Base-by-base conservation (phyloP, 1,140 invertebrate species). In the Drosophila busckii region DNA sequence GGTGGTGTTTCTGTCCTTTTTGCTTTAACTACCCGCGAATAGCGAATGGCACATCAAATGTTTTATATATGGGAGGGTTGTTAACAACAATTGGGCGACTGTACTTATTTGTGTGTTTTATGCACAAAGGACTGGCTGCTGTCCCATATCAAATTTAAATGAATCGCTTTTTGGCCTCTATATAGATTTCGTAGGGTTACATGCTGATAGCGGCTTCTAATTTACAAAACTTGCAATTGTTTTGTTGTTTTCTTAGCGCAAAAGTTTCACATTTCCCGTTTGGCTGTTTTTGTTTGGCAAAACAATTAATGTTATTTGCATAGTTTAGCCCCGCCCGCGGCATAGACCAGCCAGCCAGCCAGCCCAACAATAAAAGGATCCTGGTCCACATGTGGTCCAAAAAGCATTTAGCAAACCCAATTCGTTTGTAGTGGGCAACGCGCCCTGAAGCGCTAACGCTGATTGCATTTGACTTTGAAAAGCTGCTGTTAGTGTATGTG, bases 281-380 rank as follows among this genome's bases (percentile, higher is more conserved):
- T 73, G 64, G 48, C 13, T 6, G 50, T 65, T 44, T 64, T 82
- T 82, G 75, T 82, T 82, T 82, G 70, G 55, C 56, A 49, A 82
- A 82, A 82, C 75, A 82, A 82, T 82, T 82, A 82, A 82, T 75
- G 65, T 69, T 82, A 82, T 82, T 82, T 82, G 75, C 75, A 80
- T 82, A 80, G 76, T 61, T 63, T 49, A 8, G 42, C 28, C 13
- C 15, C 7, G 28, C 17, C 28, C 28, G 20, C 8, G 2, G 13
- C 29, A 32, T n/a, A n/a, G n/a, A n/a, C n/a, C 16, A 20, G 40
- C 23, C 26, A 9, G 13, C 13, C 25, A 32, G 17, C 46, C 32
- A 41, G 12, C 34, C 31, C 28, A 50, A 41, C 6, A 48, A 26
- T 26, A 25, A 48, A 17, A 6, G 9, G 37, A 38, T 23, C 8